phyloP scores from a whole-genome alignment of 2,113 vertebrate genomes.

The Eurypyga helias region DNA sequence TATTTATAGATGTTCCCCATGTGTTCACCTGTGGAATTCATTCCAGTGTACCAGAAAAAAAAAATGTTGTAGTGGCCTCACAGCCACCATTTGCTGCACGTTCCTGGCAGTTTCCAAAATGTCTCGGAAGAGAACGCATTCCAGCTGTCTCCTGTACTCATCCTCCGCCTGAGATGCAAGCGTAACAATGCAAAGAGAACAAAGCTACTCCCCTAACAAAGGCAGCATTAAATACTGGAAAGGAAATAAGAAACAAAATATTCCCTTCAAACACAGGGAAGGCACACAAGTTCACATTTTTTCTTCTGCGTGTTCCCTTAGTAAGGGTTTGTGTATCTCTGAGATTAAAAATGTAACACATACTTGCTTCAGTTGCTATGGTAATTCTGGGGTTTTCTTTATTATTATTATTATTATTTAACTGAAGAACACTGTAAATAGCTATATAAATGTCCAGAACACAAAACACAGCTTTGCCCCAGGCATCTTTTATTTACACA shows the following conservation, averaged over 20 bases:
- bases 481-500: conserved; percentile 59
- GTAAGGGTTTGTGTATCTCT: not conserved
- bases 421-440: conserved; percentile 55
- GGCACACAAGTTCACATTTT: conserved; percentile 3
- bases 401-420: conserved; percentile 6
- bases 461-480: conserved; percentile 40
- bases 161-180: not conserved
- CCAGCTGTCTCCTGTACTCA: not conserved
- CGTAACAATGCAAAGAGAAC: not conserved
- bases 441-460: conserved; percentile 58
- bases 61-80: not conserved
- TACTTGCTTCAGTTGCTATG: conserved; percentile 52
- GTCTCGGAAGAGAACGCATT: not conserved
- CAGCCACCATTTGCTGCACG: conserved; percentile 51
- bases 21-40: not conserved
- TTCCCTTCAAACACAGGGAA: not conserved
- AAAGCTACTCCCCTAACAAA: conserved; percentile 33
- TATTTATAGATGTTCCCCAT: not conserved
- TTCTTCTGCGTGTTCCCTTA: not conserved
- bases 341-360: conserved; percentile 27
- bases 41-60: not conserved
- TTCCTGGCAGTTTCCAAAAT: not conserved
- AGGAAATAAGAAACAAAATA: conserved; percentile 25
- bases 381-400: not conserved
- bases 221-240: conserved; percentile 13